phyloP scores from a whole-genome alignment of 1,140 invertebrate species.

The Wasmannia auropunctata region DNA sequence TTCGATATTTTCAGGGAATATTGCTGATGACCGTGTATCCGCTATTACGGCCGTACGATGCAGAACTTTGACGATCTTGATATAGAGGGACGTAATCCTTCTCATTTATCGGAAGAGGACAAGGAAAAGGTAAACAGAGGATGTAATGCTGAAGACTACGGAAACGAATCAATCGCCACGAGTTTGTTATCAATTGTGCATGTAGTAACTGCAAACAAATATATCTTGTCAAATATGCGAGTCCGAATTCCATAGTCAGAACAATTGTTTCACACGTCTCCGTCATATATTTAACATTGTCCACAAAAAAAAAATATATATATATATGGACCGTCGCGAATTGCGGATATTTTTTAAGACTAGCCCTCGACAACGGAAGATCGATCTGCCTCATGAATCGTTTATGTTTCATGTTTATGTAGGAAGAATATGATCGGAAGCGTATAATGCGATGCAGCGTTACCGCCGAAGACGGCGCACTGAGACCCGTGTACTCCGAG shows the following conservation, averaged over 20 bases:
- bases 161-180: background rate
- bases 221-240: background rate
- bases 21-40: slow-evolving; percentile 60
- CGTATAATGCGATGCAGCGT: slow-evolving; percentile 84
- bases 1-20: slow-evolving; percentile 79
- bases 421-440: slow-evolving; percentile 84
- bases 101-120: slow-evolving; percentile 82
- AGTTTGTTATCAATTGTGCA: background rate
- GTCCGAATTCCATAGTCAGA: background rate
- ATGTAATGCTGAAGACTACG: background rate
- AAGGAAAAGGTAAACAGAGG: slow-evolving; percentile 83
- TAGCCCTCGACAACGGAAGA: slow-evolving; percentile 23
- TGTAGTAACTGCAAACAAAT: slow-evolving; percentile 2
- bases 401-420: slow-evolving; percentile 77
- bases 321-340: background rate
- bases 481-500: slow-evolving; percentile 83
- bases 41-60: slow-evolving; percentile 73
- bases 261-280: background rate
- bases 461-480: slow-evolving; percentile 83
- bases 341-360: slow-evolving; percentile 5
- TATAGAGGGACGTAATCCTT: slow-evolving; percentile 84
- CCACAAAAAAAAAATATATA: background rate
- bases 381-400: slow-evolving; percentile 21
- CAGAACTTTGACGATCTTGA: slow-evolving; percentile 85
- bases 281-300: background rate